A percentile compares a stretch with the other conserved stretches of the same genome.
Conservation (phyloP, 1,140 invertebrate genomes). For the Bombyx mori region DNA sequence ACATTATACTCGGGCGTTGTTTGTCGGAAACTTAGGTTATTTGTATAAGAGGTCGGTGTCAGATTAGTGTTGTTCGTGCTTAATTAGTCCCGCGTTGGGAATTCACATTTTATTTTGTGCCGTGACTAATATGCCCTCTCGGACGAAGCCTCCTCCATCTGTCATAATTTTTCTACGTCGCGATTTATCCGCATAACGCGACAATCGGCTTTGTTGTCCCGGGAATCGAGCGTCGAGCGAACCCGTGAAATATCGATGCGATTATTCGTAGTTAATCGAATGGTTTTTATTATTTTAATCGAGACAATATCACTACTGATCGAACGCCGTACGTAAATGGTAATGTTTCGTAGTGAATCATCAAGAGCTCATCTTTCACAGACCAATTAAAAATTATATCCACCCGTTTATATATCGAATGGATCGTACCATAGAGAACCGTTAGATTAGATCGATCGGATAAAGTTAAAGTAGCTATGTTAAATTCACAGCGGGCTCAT, state of each 20-base stretch:
- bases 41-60: constrained; percentile 28
- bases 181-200: constrained; percentile 56
- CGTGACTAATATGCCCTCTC: constrained; percentile 49
- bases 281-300: constrained; percentile 29
- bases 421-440: constrained; percentile 29
- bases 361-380: constrained; percentile 21
- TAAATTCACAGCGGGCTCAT: constrained; percentile 46
- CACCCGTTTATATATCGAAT: constrained; percentile 40
- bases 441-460: constrained; percentile 30
- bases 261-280: constrained; percentile 42
- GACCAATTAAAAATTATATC: constrained; percentile 45
- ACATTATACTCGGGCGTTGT: constrained; percentile 23
- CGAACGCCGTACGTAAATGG: not conserved
- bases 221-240: constrained; percentile 30
- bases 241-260: constrained; percentile 38
- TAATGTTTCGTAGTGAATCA: constrained; percentile 27
- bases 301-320: constrained; percentile 21
- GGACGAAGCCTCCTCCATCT: constrained; percentile 45
- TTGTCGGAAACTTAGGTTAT: constrained; percentile 21
- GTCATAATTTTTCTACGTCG: constrained; percentile 71
- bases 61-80: constrained; percentile 39
- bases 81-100: constrained; percentile 42
- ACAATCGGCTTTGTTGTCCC: constrained; percentile 54
- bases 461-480: constrained; percentile 41
- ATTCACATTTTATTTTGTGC: constrained; percentile 56